Conservation (phyloP, 1,140 invertebrate genomes). For the Meteorus sp. region DNA sequence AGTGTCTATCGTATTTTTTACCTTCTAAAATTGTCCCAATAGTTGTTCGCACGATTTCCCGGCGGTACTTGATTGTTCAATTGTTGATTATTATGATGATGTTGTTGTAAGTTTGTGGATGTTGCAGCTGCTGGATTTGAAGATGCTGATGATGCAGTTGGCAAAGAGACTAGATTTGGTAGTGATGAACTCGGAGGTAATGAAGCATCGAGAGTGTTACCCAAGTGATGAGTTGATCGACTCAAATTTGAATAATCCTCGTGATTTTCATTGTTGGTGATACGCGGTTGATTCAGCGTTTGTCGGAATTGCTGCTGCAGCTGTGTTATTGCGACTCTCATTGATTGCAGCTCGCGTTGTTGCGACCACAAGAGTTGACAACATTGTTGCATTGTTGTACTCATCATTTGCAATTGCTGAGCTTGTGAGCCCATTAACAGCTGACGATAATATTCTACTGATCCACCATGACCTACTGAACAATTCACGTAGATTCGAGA, state of each 20-base stretch:
- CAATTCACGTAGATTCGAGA: conserved; percentile 4
- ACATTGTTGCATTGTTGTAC: conserved; percentile 65
- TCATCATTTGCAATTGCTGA: conserved; percentile 65
- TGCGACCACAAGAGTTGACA: conserved; percentile 67
- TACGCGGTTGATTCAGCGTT: conserved; percentile 29
- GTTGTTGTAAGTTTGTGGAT: conserved; percentile 29
- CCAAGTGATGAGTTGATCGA: conserved; percentile 39
- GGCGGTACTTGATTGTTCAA: conserved; percentile 86
- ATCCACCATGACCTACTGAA: conserved; percentile 30
- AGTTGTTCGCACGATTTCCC: conserved; percentile 85
- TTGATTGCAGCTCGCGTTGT: conserved; percentile 62
- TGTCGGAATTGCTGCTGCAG: conserved; percentile 45
- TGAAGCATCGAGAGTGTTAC: conserved; percentile 37
- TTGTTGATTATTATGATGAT: conserved; percentile 54
- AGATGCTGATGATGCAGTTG: conserved; percentile 39
- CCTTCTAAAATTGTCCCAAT: conserved; percentile 91
- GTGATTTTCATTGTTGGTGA: conserved; percentile 33
- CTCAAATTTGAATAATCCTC: conserved; percentile 45
- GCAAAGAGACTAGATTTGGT: conserved; percentile 47
- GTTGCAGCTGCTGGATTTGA: conserved; percentile 30
- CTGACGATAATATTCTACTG: conserved; percentile 49
- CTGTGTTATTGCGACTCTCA: conserved; percentile 52
- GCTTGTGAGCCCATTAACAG: conserved; percentile 59
- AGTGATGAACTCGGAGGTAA: conserved; percentile 48
- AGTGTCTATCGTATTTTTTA: conserved; percentile 51